These are phyloP conservation scores for Dasyprocta punctata DNA, from an alignment of 2,113 vertebrate genomes.

Conservation along the genomic window DNA sequence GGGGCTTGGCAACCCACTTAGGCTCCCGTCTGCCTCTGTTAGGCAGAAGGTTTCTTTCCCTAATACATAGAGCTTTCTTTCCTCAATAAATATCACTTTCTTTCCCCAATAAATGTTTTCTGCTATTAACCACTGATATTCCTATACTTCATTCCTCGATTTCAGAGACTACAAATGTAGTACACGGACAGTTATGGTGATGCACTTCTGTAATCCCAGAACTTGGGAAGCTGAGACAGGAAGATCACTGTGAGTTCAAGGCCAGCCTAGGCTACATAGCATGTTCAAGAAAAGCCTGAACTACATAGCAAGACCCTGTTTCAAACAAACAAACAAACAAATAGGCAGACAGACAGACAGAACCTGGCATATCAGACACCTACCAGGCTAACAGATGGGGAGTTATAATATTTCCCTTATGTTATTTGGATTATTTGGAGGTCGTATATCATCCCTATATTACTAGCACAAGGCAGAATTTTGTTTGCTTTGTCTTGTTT, in stretches of 20 bases:
- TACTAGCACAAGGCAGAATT: neutral
- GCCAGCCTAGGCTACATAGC: neutral
- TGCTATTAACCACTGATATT: neutral
- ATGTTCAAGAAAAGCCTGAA: neutral
- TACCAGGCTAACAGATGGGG: neutral
- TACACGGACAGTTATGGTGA: neutral
- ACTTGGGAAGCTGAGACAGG: neutral
- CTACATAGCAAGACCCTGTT: neutral
- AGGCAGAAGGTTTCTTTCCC: neutral
- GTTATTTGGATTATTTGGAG: neutral
- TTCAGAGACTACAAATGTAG: neutral
- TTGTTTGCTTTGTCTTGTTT: neutral
- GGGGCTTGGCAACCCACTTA: neutral
- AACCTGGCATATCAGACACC: neutral
- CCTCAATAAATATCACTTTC: neutral
- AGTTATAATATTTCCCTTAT: neutral
- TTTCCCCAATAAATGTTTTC: neutral
- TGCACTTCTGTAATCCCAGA: neutral
- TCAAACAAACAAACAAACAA: neutral
- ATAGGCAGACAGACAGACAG: neutral
- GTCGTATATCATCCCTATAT: neutral
- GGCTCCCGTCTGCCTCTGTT: neutral
- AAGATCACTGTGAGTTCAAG: neutral
- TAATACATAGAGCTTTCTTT: too few species aligned
- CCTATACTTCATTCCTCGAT: neutral